phyloP scores from a whole-genome alignment of 2,888 invertebrate genomes.

The Conomelus anceps region DNA sequence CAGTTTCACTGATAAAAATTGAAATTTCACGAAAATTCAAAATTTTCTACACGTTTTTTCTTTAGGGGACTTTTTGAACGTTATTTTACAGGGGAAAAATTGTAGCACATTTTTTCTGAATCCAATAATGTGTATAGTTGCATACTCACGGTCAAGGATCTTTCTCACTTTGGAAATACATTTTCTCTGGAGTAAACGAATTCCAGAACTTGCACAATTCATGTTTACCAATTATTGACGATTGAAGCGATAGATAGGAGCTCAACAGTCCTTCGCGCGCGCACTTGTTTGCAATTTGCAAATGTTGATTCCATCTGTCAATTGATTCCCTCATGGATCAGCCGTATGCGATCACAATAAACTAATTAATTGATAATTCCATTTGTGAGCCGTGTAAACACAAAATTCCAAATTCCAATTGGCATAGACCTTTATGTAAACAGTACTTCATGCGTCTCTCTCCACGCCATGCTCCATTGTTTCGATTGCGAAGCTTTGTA shows the following conservation, averaged over 20 bases:
- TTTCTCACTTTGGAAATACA: background rate
- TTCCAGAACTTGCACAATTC: background rate
- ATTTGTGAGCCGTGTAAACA: background rate
- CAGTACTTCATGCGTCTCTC: background rate
- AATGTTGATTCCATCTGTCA: background rate
- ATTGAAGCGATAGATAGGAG: background rate
- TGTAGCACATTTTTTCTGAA: too few species aligned
- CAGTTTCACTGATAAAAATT: too few species aligned
- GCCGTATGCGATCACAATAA: background rate
- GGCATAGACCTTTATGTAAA: background rate
- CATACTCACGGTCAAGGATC: too few species aligned
- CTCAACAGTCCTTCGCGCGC: background rate
- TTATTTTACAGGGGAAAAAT: too few species aligned
- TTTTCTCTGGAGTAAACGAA: background rate
- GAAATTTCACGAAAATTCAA: too few species aligned
- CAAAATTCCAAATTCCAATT: background rate
- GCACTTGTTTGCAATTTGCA: background rate
- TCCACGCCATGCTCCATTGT: background rate
- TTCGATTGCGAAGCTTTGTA: background rate
- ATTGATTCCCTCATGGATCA: background rate
- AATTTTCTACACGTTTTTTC: too few species aligned
- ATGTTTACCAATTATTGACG: background rate
- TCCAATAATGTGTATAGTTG: too few species aligned
- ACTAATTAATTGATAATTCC: background rate
- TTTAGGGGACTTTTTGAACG: too few species aligned